Evolutionary conservation across 2,888 invertebrate species (phyloP).

Genomic region (Apodemia hepburni): DNA sequence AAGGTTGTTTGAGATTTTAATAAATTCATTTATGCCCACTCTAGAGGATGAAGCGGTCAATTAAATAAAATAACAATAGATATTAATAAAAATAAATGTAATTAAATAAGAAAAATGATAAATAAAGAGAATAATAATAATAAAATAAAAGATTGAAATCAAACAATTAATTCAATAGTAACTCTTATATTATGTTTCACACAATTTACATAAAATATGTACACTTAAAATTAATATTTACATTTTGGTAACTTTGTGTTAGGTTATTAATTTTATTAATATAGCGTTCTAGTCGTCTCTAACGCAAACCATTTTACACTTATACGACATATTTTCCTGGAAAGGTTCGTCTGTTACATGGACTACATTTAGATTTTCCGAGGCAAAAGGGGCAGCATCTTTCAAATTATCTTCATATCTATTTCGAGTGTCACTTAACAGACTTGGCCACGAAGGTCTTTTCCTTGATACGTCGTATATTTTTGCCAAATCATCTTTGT

Average conservation of each 20-base stretch:
- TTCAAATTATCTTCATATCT: background rate
- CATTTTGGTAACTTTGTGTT: background rate
- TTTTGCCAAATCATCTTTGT: background rate
- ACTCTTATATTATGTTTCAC: no score
- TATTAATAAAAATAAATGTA: no score
- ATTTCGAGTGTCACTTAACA: background rate
- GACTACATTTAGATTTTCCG: conserved; percentile 13
- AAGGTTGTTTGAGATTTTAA: no score
- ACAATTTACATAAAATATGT: background rate
- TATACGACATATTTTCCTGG: conserved; percentile 58
- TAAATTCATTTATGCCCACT: no score
- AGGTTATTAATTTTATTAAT: background rate
- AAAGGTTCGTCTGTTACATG: conserved; percentile 31
- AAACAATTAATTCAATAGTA: no score
- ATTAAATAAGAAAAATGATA: no score
- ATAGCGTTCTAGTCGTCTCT: conserved; percentile 38
- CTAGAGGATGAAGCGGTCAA: no score
- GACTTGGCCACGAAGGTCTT: background rate
- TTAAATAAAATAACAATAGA: no score
- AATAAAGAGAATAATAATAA: no score
- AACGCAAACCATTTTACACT: conserved; percentile 60
- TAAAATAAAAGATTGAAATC: no score
- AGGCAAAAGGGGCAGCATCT: background rate
- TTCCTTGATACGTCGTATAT: background rate
- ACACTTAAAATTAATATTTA: background rate